Percentiles rank a stretch among this genome's conserved stretches.
phyloP scores from a whole-genome alignment of 2,797 vertebrate species.

The Propithecus deckenii region DNA sequence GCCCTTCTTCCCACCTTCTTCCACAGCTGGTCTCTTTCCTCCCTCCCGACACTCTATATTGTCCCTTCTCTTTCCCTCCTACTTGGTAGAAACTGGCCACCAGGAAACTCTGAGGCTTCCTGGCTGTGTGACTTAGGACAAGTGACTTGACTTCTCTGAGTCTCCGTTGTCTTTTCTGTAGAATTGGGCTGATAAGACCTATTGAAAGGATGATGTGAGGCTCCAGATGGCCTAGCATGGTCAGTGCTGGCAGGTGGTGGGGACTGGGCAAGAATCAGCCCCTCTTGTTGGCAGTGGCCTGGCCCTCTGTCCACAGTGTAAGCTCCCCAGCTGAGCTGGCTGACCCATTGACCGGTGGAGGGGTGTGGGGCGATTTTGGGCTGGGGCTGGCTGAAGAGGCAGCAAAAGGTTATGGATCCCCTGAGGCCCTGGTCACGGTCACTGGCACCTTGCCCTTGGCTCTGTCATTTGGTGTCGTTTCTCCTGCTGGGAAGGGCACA shows the following conservation, averaged over 20 bases:
- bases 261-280: background rate
- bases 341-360: background rate
- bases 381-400: background rate
- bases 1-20: background rate
- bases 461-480: background rate
- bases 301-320: background rate
- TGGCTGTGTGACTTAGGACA: background rate
- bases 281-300: background rate
- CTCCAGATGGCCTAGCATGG: background rate
- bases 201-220: background rate
- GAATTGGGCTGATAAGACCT: background rate
- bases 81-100: background rate
- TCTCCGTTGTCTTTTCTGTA: background rate
- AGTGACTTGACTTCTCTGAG: background rate
- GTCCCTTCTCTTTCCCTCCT: background rate
- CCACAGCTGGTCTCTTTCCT: background rate
- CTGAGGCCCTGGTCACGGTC: constrained; percentile 1
- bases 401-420: background rate
- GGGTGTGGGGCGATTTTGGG: background rate
- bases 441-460: background rate
- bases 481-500: constrained; percentile 14
- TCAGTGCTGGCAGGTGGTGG: background rate
- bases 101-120: background rate
- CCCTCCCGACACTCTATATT: background rate
- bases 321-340: background rate